Percentiles rank a stretch among this genome's conserved stretches.
phyloP scores from a whole-genome alignment of 2,797 vertebrate genomes.

The Phoeniculus purpureus region DNA sequence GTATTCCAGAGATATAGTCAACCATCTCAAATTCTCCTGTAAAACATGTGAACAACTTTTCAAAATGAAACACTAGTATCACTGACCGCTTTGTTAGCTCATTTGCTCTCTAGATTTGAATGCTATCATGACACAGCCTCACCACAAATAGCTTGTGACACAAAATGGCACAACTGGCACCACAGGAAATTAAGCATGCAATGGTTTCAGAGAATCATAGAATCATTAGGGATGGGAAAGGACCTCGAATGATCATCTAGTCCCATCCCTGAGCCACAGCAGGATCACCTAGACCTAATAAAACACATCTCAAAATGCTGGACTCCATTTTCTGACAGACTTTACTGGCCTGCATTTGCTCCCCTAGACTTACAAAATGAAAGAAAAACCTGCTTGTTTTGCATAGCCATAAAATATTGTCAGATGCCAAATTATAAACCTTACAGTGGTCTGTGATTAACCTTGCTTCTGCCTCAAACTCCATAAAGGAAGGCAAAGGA shows the following conservation, averaged over 20 bases:
- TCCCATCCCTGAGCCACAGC: too few species aligned
- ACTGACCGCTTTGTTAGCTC: not conserved
- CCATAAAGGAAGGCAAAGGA: accelerated
- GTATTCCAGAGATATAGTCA: not conserved
- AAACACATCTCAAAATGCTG: not conserved
- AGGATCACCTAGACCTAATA: too few species aligned
- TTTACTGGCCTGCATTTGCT: not conserved
- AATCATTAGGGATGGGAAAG: too few species aligned
- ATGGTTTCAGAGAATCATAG: not conserved
- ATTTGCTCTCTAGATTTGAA: not conserved
- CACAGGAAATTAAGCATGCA: not conserved
- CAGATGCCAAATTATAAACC: not conserved
- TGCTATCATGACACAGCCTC: not conserved
- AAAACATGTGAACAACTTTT: not conserved
- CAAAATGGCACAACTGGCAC: not conserved
- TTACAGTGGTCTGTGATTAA: not conserved
- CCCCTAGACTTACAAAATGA: not conserved
- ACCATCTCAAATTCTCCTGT: not conserved
- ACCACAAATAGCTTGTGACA: not conserved
- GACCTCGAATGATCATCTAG: too few species aligned
- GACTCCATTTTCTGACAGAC: not conserved
- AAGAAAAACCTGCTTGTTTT: not conserved
- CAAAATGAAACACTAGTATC: not conserved
- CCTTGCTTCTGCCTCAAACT: not conserved
- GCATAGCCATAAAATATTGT: not conserved